Base-by-base conservation (phyloP, 2,888 invertebrate genomes). In the Limnephilus auricula region DNA sequence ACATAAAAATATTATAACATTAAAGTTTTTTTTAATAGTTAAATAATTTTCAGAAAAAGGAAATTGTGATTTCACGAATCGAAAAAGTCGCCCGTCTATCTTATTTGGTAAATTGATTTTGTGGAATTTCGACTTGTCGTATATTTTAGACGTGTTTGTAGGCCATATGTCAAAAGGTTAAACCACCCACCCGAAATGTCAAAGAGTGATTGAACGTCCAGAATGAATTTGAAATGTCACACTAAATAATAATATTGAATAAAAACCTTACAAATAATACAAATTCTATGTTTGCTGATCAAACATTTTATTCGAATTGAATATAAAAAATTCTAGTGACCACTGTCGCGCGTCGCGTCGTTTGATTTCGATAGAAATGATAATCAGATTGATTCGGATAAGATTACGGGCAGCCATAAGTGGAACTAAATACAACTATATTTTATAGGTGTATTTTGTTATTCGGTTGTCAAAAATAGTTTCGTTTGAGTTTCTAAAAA, bases 151-250 rank as follows among this genome's bases (percentile, higher is more conserved):
- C 65, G n/a, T 25, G n/a, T n/a, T 65, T 65, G 50, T 18, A 9
- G 25, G n/a, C 65, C 9, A n/a, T 65, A 25, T 9, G 82, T 32
- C 34, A 9, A 82, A 82, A 31, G 82, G 34, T 32, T 15, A 34
- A 32, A 18, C 4, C 32, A 25, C 34, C 82, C 82, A 18, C 82
- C 82, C 32, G 25, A 82, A 34, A 82, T 82, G 32, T 25, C 82
- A 82, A 82, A 82, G 34, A 82, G 82, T 82, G 82, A 82, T 82
- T 82, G 82, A 82, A 82, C 82, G 82, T 82, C 15, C 82, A 82
- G 34, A 82, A 82, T 82, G 82, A 82, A 82, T 82, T 34, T 6
- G 34, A 82, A 82, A 34, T 82, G 15, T 82, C 34, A 82, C 34
- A 34, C 37, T 82, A 25, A 82, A 82, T 34, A 82, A 65, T 65